These are phyloP conservation scores for Leptopilina drosophilae DNA, from an alignment of 2,888 invertebrate species.

Conservation along the genomic window DNA sequence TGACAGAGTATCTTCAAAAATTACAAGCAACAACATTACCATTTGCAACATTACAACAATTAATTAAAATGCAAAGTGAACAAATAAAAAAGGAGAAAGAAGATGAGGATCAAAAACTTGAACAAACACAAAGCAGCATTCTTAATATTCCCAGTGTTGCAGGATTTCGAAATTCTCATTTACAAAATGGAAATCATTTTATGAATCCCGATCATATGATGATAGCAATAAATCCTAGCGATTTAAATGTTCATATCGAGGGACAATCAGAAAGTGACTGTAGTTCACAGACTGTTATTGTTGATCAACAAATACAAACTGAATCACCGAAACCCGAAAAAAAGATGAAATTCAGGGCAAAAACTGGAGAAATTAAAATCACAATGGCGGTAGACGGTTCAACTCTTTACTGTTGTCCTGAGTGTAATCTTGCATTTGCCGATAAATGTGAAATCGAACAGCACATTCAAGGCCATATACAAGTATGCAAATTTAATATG, in stretches of 20 bases:
- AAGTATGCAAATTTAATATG: conserved; percentile 59
- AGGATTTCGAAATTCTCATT: conserved; percentile 67
- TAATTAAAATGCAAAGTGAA: conserved; percentile 72
- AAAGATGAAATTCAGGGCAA: conserved; percentile 75
- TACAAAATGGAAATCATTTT: conserved; percentile 67
- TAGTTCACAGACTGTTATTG: conserved; percentile 57
- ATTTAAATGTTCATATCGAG: conserved; percentile 69
- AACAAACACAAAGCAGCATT: conserved; percentile 71
- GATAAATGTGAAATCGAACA: conserved; percentile 77
- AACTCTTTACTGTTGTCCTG: conserved; percentile 77
- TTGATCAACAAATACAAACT: conserved; percentile 67
- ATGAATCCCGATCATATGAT: conserved; percentile 68
- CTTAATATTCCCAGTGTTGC: conserved; percentile 74
- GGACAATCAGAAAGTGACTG: conserved; percentile 62
- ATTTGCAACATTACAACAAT: conserved; percentile 70
- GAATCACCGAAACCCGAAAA: conserved; percentile 69
- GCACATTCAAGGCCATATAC: conserved; percentile 75
- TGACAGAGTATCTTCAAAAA: conserved; percentile 75
- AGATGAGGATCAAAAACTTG: conserved; percentile 64
- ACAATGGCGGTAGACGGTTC: conserved; percentile 75
- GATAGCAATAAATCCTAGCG: conserved; percentile 69
- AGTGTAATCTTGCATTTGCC: conserved; percentile 77
- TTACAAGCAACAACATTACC: conserved; percentile 72
- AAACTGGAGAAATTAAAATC: conserved; percentile 75
- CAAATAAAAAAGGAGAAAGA: conserved; percentile 69